phyloP scores from a whole-genome alignment of 2,113 vertebrate species.

The Phrynocephalus versicolor region DNA sequence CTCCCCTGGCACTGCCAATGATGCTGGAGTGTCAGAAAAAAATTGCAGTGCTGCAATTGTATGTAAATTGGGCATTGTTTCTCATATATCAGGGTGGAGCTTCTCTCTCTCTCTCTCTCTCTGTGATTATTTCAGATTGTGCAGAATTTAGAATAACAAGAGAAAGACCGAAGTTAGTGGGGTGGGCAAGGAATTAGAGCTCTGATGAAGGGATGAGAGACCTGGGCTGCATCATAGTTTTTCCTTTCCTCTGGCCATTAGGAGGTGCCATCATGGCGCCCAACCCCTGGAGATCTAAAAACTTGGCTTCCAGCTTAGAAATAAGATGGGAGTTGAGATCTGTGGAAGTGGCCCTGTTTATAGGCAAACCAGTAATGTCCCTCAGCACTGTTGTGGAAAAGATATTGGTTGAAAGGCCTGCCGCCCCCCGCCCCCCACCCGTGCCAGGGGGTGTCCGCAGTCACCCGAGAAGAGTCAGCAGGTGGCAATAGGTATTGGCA shows the following conservation, averaged over 20 bases:
- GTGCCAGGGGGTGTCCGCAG: conserved; percentile 8
- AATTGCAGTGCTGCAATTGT: not conserved
- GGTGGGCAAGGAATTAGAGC: not conserved
- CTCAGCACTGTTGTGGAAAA: not conserved
- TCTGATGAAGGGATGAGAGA: not conserved
- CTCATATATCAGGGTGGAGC: not conserved
- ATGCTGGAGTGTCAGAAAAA: not conserved
- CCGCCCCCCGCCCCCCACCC: not conserved
- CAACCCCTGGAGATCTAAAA: not conserved
- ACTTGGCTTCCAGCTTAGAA: not conserved
- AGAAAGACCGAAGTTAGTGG: not conserved
- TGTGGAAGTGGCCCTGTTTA: not conserved
- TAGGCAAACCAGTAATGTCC: not conserved
- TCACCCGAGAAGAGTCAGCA: not conserved
- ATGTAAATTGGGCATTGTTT: not conserved
- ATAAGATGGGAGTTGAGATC: not conserved
- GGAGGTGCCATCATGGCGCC: not conserved
- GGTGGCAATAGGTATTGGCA: conserved; percentile 6
- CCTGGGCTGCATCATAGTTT: not conserved
- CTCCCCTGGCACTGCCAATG: not conserved
- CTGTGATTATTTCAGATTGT: not conserved
- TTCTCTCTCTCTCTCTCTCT: not conserved
- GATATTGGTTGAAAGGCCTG: not conserved
- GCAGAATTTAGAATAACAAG: not conserved
- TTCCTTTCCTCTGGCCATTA: not conserved